These are phyloP conservation scores for Gopherus evgoodei DNA, from an alignment of 2,113 vertebrate species.

Conservation along the genomic window DNA sequence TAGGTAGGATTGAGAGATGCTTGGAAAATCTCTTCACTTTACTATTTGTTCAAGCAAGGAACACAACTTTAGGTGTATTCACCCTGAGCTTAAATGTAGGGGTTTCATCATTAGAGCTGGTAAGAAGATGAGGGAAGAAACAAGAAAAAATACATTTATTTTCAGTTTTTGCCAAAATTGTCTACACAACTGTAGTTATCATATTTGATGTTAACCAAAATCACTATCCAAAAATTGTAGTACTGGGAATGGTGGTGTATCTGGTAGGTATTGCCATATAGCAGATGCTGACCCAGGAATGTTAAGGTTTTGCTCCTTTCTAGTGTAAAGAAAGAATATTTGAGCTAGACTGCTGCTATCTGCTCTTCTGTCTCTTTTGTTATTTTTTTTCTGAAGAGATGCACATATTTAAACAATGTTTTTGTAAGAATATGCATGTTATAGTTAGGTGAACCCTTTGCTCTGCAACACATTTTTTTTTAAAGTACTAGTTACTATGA, in stretches of 20 bases:
- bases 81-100: background rate
- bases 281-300: background rate
- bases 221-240: background rate
- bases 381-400: background rate
- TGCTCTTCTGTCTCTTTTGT: constrained; percentile 6
- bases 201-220: background rate
- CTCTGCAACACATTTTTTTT: background rate
- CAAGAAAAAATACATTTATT: background rate
- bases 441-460: background rate
- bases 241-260: background rate
- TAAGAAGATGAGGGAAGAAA: background rate
- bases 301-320: background rate
- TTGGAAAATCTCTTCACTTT: constrained; percentile 22
- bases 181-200: background rate
- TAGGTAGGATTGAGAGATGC: background rate
- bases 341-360: background rate
- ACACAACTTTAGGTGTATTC: constrained; percentile 4
- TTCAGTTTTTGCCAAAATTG: background rate
- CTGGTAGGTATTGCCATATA: background rate
- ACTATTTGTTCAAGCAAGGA: constrained; percentile 36
- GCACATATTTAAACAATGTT: background rate
- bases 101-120: background rate
- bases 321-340: background rate
- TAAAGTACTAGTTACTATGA: background rate
- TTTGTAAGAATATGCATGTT: background rate